Evolutionary conservation across 2,797 vertebrate genomes (phyloP), one percentile per base, ranked within the genome.

Genomic region (Crocidura indochinensis): DNA sequence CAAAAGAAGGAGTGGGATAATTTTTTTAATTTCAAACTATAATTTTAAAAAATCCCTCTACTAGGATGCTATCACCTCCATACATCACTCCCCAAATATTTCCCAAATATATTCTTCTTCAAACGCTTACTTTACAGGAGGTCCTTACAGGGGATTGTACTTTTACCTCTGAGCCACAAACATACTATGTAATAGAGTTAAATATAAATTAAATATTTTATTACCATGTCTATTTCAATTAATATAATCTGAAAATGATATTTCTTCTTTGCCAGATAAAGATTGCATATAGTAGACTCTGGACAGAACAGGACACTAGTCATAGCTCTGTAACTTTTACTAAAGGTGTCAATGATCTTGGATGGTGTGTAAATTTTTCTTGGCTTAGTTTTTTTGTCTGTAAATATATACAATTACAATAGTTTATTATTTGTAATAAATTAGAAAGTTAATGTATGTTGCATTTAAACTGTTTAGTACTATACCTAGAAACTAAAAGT

Each of bases 161-260:
- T 74, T 84, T 27, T 12, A 74, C 74, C 20, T 93, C 47, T 38
- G 19, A 88, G 10, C 65, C 22, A 64, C 24, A 60, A 53, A 68
- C 72, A 12, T 72, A 26, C 10, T 38, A 38, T 38, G 38, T 38
- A 53, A 31, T 67, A 47, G 76, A 22, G 17, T 31, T 69, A 88
- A 84, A 79, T 9, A 24, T 67, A 86, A 82, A 67, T 17, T 22
- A 8, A 27, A 78, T 53, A 15, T 9, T 46, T 62, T 65, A 15
- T 77, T 49, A 10, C 51, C 38, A 22, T 53, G 20, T 65, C 6
- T 56, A 29, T 82, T 74, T 86, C 15, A 53, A 53, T 38, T 8
- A 68, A 26, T 56, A 22, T 67, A 29, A 84, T 49, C 2, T 38
- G 53, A 90, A 53, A 53, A 38, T 38, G 38, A 38, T 38, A 38